Evolutionary conservation across 2,797 vertebrate genomes (phyloP).

Genomic region (Melopsittacus undulatus): DNA sequence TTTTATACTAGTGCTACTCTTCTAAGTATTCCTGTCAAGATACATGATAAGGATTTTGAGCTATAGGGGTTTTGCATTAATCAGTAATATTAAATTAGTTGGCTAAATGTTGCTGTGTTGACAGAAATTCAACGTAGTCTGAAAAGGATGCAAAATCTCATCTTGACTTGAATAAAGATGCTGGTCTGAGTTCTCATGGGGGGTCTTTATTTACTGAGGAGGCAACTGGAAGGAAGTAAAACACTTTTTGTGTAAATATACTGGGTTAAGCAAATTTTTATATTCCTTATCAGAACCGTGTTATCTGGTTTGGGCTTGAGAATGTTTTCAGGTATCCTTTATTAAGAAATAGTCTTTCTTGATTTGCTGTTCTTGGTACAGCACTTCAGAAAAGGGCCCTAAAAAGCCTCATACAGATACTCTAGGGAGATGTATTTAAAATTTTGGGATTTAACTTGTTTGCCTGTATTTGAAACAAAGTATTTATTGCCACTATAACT

Average conservation of each 20-base stretch:
- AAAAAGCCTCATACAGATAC: background rate
- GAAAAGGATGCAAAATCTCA: background rate
- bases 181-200: background rate
- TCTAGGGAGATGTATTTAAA: background rate
- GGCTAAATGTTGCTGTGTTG: conserved; percentile 48
- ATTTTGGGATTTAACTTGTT: conserved; percentile 5
- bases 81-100: conserved; percentile 54
- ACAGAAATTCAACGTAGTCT: conserved; percentile 13
- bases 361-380: background rate
- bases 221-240: background rate
- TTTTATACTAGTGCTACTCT: background rate
- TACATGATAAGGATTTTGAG: conserved; percentile 43
- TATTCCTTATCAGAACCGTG: background rate
- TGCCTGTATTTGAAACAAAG: background rate
- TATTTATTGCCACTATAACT: conserved; percentile 29
- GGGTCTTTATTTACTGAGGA: conserved; percentile 14
- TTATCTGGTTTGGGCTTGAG: background rate
- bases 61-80: conserved; percentile 43
- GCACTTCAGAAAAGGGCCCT: background rate
- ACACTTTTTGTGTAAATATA: background rate
- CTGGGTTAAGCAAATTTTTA: background rate
- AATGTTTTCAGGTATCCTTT: background rate
- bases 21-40: conserved; percentile 46
- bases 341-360: background rate
- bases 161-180: background rate